phyloP scores from a whole-genome alignment of 2,888 invertebrate species.

The Harmothoe impar region DNA sequence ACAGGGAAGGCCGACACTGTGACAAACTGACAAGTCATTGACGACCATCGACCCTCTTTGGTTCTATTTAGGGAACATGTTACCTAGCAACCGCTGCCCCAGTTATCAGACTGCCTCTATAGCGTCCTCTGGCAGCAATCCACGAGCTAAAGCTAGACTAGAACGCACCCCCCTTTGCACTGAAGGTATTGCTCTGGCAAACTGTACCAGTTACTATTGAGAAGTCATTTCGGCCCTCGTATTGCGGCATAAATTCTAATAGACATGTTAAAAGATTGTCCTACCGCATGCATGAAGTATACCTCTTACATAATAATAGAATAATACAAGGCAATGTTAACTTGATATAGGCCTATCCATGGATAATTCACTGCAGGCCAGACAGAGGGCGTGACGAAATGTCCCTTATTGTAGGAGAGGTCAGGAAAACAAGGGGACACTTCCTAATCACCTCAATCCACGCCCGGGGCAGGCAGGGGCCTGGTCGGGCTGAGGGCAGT shows the following conservation, averaged over 20 bases:
- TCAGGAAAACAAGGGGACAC: slow-evolving; percentile 11
- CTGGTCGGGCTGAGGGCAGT: neutral
- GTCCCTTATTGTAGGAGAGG: neutral
- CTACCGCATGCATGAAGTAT: too few relatives aligned
- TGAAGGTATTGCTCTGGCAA: too few relatives aligned
- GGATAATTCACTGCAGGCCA: neutral
- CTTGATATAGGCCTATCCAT: too few relatives aligned
- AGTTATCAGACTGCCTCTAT: neutral
- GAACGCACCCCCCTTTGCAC: too few relatives aligned
- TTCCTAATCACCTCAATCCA: slow-evolving; percentile 29
- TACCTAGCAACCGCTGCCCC: slow-evolving; percentile 49
- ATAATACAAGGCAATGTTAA: too few relatives aligned
- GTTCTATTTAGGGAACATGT: neutral
- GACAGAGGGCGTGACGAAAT: neutral
- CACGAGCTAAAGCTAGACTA: too few relatives aligned
- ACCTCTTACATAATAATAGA: too few relatives aligned
- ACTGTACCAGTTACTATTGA: too few relatives aligned
- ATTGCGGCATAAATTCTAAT: too few relatives aligned
- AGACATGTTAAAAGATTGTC: too few relatives aligned
- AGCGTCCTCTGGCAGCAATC: too few relatives aligned
- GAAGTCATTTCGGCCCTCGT: too few relatives aligned
- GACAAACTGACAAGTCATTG: slow-evolving; percentile 40
- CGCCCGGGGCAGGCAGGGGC: slow-evolving; percentile 9
- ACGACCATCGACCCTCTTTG: slow-evolving; percentile 41
- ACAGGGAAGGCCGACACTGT: neutral